Conservation (phyloP, 2,888 invertebrate species). For the Hybos culiciformis region DNA sequence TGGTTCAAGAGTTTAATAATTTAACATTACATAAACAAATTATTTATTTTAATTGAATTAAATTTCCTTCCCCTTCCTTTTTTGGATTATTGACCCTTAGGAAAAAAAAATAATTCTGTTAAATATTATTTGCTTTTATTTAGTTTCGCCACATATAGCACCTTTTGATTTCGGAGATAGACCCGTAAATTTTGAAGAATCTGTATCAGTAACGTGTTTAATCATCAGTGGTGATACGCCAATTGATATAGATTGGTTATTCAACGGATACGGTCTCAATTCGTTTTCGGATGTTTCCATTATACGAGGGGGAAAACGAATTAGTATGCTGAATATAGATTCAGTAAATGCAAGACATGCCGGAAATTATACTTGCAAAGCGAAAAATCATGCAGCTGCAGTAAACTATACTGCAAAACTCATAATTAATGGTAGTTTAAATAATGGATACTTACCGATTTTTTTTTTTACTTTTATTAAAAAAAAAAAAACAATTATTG, state of each 20-base stretch:
- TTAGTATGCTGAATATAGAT: slow-evolving; percentile 50
- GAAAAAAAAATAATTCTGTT: no score
- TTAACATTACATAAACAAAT: no score
- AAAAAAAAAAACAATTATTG: neutral
- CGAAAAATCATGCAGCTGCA: slow-evolving; percentile 48
- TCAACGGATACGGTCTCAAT: slow-evolving; percentile 34
- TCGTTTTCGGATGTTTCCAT: slow-evolving; percentile 41
- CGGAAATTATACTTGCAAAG: slow-evolving; percentile 64
- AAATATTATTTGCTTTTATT: neutral
- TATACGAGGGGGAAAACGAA: slow-evolving; percentile 45
- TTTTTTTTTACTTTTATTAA: neutral
- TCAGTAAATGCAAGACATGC: slow-evolving; percentile 53
- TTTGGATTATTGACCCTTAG: no score
- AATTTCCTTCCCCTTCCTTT: no score
- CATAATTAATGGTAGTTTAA: slow-evolving; percentile 42
- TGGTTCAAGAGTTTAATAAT: no score
- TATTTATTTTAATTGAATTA: no score
- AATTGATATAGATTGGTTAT: slow-evolving; percentile 54
- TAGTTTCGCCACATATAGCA: slow-evolving; percentile 62
- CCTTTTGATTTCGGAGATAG: slow-evolving; percentile 63
- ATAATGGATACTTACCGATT: neutral
- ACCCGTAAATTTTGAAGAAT: slow-evolving; percentile 54
- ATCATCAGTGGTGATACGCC: slow-evolving; percentile 55
- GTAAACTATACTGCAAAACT: slow-evolving; percentile 44
- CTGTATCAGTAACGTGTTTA: slow-evolving; percentile 54